These are phyloP conservation scores for Temnothorax ravouxi DNA, from an alignment of 2,888 invertebrate species.

Conservation along the genomic window DNA sequence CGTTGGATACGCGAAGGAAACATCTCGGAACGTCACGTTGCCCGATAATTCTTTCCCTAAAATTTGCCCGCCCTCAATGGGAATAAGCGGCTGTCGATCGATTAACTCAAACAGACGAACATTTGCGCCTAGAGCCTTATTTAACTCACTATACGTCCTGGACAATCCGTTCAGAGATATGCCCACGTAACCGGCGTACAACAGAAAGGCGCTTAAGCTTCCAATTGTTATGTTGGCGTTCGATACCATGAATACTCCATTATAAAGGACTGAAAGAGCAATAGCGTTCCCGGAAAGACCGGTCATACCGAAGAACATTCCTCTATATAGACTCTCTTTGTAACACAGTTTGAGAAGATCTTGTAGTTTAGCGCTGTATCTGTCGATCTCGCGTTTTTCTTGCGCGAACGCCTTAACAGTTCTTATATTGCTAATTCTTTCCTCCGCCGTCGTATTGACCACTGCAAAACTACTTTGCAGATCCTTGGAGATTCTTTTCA, in stretches of 20 bases:
- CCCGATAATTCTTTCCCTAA: constrained; percentile 87
- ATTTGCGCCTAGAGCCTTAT: constrained; percentile 97
- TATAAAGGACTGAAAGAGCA: constrained; percentile 96
- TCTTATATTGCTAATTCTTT: constrained; percentile 95
- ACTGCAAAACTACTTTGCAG: constrained; percentile 92
- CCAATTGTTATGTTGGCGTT: constrained; percentile 93
- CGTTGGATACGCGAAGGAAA: constrained; percentile 92
- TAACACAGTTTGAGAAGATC: constrained; percentile 93
- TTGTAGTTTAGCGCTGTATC: constrained; percentile 90
- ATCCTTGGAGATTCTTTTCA: constrained; percentile 93
- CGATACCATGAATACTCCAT: constrained; percentile 96
- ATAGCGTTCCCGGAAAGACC: constrained; percentile 96
- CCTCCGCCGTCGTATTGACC: constrained; percentile 90
- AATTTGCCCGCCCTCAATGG: constrained; percentile 88
- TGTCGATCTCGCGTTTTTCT: constrained; percentile 92
- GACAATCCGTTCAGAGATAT: constrained; percentile 96
- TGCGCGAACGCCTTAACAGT: constrained; percentile 97
- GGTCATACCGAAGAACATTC: constrained; percentile 96
- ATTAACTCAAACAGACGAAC: constrained; percentile 96
- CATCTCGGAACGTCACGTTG: constrained; percentile 91
- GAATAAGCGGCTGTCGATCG: constrained; percentile 93
- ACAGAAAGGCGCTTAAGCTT: constrained; percentile 95
- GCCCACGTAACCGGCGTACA: constrained; percentile 98
- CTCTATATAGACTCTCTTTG: constrained; percentile 95
- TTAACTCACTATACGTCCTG: constrained; percentile 97